Percentiles rank a stretch among this genome's conserved stretches.
Conservation (phyloP, 2,888 invertebrate genomes). For the Stenotaenia linearis region DNA sequence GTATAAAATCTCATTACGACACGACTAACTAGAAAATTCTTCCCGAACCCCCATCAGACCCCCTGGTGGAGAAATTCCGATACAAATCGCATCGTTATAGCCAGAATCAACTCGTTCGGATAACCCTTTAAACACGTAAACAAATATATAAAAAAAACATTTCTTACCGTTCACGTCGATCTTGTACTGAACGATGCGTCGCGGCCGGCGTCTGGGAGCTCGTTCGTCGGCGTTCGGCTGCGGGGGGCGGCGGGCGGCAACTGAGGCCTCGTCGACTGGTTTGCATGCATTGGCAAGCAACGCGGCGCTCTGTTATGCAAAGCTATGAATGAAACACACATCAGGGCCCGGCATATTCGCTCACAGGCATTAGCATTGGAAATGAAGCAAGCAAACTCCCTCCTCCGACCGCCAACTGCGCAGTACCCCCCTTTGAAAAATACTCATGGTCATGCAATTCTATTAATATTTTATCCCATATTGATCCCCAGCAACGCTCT, state of each 20-base stretch:
- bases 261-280: constrained; percentile 31
- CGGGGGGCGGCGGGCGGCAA: constrained; percentile 14
- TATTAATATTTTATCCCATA: constrained; percentile 38
- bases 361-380: constrained; percentile 40
- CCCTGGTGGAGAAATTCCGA: background rate
- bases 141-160: background rate
- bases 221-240: constrained; percentile 1
- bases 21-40: too few species aligned
- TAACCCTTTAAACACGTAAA: background rate
- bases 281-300: constrained; percentile 37
- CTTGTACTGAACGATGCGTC: background rate
- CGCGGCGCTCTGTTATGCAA: constrained; percentile 55
- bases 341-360: constrained; percentile 35
- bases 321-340: constrained; percentile 56
- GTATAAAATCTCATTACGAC: too few species aligned
- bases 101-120: background rate
- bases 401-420: constrained; percentile 22
- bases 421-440: background rate
- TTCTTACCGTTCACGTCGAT: background rate
- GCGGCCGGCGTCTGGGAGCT: background rate
- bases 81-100: too few species aligned
- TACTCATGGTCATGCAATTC: constrained; percentile 36
- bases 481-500: constrained; percentile 32
- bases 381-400: constrained; percentile 37
- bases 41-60: background rate